A percentile compares a stretch with the other conserved stretches of the same genome.
Evolutionary conservation across 2,888 invertebrate species (phyloP).

Genomic region (Drosophila acutilabella): DNA sequence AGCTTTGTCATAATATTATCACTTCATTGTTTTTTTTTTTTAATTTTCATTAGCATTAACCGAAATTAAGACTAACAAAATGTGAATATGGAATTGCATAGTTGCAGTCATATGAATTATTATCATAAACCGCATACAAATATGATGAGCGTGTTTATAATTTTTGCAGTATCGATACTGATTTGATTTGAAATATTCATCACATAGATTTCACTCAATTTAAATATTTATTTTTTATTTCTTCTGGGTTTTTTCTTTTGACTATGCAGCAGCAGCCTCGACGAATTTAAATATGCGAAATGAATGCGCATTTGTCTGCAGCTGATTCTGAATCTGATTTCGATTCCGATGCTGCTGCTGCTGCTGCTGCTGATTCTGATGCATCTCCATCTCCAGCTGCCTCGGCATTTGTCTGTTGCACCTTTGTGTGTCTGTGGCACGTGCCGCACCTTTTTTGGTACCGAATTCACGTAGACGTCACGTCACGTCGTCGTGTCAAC

Average conservation of each 20-base stretch:
- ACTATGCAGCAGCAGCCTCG: conserved; percentile 22
- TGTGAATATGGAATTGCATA: background rate
- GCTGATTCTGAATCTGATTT: conserved; percentile 10
- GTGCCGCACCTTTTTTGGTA: conserved; percentile 18
- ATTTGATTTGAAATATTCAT: conserved; percentile 6
- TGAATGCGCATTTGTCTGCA: conserved; percentile 40
- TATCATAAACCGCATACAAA: conserved; percentile 23
- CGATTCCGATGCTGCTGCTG: conserved; percentile 2
- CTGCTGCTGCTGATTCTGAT: conserved; percentile 13
- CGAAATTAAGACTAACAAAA: conserved; percentile 8
- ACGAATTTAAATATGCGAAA: conserved; percentile 42
- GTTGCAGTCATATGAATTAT: conserved; percentile 6
- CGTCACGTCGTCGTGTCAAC: conserved; percentile 51
- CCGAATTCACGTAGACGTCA: conserved; percentile 17
- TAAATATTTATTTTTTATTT: conserved; percentile 5
- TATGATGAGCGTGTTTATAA: background rate
- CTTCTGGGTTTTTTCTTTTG: conserved; percentile 2
- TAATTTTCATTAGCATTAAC: conserved; percentile 24
- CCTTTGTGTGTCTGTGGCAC: conserved; percentile 40
- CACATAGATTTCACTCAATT: conserved; percentile 21
- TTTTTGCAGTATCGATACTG: background rate
- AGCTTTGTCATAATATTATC: background rate
- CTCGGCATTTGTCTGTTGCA: conserved; percentile 35
- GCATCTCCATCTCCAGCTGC: conserved; percentile 38
- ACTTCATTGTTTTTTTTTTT: conserved; percentile 2